Conservation (phyloP, 2,888 invertebrate genomes). For the Ormyrus labotus region DNA sequence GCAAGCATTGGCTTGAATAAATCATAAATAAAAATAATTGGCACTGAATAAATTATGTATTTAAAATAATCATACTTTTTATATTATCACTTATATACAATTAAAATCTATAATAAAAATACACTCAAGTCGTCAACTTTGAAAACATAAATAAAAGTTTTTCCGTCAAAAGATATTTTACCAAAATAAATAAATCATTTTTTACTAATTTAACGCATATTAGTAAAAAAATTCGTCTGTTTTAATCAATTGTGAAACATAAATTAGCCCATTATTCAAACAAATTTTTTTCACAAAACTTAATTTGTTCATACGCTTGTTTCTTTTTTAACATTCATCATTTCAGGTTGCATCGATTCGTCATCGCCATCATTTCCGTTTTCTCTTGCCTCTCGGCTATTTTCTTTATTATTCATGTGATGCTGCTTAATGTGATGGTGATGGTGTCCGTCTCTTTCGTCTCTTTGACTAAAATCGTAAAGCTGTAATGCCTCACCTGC, state of each 20-base stretch:
- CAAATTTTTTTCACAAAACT: neutral
- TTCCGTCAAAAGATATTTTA: no score
- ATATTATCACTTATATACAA: neutral
- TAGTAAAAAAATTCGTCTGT: no score
- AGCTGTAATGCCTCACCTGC: conserved; percentile 39
- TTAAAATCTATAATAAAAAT: no score
- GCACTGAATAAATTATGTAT: no score
- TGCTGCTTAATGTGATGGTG: conserved; percentile 39
- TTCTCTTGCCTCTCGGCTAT: conserved; percentile 26
- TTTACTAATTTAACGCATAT: no score
- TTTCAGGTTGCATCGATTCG: conserved; percentile 36
- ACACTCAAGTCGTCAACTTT: neutral
- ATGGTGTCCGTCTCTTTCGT: conserved; percentile 31
- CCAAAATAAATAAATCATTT: no score
- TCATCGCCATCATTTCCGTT: conserved; percentile 49
- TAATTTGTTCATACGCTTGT: conserved; percentile 69
- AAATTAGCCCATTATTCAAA: neutral
- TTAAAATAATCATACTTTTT: no score
- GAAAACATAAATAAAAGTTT: neutral
- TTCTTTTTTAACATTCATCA: conserved; percentile 69
- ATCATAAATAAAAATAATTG: no score
- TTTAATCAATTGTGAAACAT: no score
- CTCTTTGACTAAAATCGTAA: conserved; percentile 45
- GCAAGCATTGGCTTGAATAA: no score
- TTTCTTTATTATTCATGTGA: conserved; percentile 29